A percentile compares a stretch with the other conserved stretches of the same genome.
Conservation (phyloP, 2,113 vertebrate species). For the Pseudois nayaur region DNA sequence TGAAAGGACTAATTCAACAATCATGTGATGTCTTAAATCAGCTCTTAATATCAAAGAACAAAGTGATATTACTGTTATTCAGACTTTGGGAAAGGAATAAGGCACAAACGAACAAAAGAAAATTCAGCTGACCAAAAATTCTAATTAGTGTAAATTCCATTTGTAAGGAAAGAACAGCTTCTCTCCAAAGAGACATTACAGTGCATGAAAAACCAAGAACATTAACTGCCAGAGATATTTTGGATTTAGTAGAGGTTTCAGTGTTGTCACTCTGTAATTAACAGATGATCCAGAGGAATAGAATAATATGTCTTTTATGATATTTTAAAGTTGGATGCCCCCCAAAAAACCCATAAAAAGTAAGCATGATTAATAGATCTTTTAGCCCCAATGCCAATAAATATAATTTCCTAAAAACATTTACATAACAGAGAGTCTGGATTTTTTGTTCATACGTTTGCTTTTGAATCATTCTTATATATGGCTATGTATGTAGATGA, state of each 20-base stretch:
- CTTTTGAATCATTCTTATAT: background rate
- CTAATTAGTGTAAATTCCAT: background rate
- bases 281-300: background rate
- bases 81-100: background rate
- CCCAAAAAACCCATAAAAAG: background rate
- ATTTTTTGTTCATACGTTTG: background rate
- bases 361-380: constrained; percentile 14
- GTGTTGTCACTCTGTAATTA: background rate
- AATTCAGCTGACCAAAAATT: background rate
- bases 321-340: background rate
- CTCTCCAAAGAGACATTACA: background rate
- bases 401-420: constrained; percentile 30
- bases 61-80: background rate
- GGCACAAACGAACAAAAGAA: background rate
- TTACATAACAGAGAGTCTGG: background rate
- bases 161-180: background rate
- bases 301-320: background rate
- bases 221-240: background rate
- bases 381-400: background rate
- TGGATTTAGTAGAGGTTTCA: constrained; percentile 19
- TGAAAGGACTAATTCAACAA: background rate
- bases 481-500: background rate
- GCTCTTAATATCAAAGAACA: background rate
- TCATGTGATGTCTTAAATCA: background rate
- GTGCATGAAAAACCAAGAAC: background rate